These are phyloP conservation scores for Ylistrum balloti DNA, from an alignment of 1,140 invertebrate genomes.

Conservation along the genomic window DNA sequence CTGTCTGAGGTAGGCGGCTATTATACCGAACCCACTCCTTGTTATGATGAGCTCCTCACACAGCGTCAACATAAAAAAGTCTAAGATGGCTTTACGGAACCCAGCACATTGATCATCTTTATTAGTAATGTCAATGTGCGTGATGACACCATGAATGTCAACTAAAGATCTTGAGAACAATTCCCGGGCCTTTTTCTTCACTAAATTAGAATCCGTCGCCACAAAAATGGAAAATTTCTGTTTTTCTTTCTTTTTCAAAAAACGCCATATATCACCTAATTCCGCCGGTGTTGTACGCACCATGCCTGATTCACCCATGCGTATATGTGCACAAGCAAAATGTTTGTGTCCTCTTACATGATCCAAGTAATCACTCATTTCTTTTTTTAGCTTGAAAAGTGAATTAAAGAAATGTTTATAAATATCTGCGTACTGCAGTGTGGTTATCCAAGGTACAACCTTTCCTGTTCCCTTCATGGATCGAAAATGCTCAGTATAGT, in stretches of 20 bases:
- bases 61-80: conserved; percentile 20
- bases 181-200: not conserved
- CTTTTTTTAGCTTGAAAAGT: conserved; percentile 40
- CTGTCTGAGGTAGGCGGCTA: conserved; percentile 43
- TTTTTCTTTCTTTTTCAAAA: conserved; percentile 30
- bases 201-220: conserved; percentile 47
- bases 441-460: conserved; percentile 41
- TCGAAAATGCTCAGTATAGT: not conserved
- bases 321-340: conserved; percentile 47
- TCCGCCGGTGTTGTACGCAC: not conserved
- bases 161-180: not conserved
- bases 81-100: conserved; percentile 37
- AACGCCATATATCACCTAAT: not conserved
- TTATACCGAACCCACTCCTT: conserved; percentile 51
- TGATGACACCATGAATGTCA: conserved; percentile 17
- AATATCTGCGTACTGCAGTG: conserved; percentile 21
- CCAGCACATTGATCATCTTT: not conserved
- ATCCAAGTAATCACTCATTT: not conserved
- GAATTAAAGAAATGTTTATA: conserved; percentile 42
- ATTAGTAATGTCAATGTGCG: conserved; percentile 45
- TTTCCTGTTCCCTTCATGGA: not conserved
- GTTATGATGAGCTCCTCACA: conserved; percentile 49
- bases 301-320: not conserved
- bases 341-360: not conserved
- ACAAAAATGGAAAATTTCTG: conserved; percentile 45